Evolutionary conservation across 2,888 invertebrate species (phyloP), one percentile per base, ranked within the genome.

Genomic region (Spialia ferax): DNA sequence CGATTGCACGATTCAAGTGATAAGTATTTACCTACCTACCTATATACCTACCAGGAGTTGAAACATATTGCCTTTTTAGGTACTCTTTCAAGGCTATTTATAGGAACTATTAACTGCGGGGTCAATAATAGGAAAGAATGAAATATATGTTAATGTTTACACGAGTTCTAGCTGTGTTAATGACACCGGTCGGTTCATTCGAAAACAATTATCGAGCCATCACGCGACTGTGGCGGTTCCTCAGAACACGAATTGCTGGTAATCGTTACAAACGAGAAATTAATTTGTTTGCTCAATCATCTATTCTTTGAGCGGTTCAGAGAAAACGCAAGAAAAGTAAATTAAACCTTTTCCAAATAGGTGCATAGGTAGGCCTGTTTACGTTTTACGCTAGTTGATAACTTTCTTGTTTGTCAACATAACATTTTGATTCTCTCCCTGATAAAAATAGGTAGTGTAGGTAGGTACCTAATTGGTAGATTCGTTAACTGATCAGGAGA

Each of bases 121-220:
- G 56, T 56, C 52, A 64, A 48, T 66, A 42, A 65, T 62, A 69
- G 70, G 67, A 70, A 61, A 67, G 45, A 18, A 55, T 54, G 55
- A 61, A 66, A 45, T 60, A 45, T 60, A 66, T 61, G 66, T 61
- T 66, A 66, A 66, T 67, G 66, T 54, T 54, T 55, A 60, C 59
- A 60, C 60, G 66, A 65, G 62, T 56, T 61, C 48, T 45, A 38
- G 57, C 35, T 79, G 77, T 75, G 73, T 74, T 80, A 82, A 82
- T 76, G 78, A 82, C 79, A 79, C 73, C 75, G 72, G 76, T 73
- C 74, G 69, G 72, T 83, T 84, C 77, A 79, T 79, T 83, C 75
- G 77, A 85, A 85, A 81, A 79, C 81, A 82, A 84, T 82, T 81
- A 82, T 71, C 77, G 74, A 68, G 69, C 72, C 70, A 74, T 77